A percentile compares a stretch with the other conserved stretches of the same genome.
phyloP scores from a whole-genome alignment of 2,888 invertebrate genomes.

The Belgica antarctica region DNA sequence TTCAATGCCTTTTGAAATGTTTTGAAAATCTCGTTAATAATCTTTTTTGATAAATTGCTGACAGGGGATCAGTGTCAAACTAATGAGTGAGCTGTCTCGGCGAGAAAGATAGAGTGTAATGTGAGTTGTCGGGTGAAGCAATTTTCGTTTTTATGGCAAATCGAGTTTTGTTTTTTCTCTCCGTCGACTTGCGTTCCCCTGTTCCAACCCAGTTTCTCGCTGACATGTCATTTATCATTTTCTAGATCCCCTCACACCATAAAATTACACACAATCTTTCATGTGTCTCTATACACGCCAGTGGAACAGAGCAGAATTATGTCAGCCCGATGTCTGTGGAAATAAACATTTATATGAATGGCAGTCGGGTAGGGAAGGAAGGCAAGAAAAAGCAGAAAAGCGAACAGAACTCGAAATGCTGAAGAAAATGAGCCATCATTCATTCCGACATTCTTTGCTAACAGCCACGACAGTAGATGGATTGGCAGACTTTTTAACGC shows the following conservation, averaged over 20 bases:
- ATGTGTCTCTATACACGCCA: conserved; percentile 25
- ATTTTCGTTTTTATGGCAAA: conserved; percentile 29
- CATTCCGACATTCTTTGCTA: conserved; percentile 30
- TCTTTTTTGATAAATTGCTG: conserved; percentile 43
- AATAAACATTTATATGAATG: conserved; percentile 32
- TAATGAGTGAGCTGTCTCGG: conserved; percentile 41
- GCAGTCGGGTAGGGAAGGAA: conserved; percentile 10
- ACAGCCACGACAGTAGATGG: conserved; percentile 36
- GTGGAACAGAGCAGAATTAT: conserved; percentile 25
- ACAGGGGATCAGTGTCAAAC: conserved; percentile 44
- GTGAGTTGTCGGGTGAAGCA: not conserved
- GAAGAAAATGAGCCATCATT: conserved; percentile 40
- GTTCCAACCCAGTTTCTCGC: conserved; percentile 33
- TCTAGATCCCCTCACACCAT: conserved; percentile 31
- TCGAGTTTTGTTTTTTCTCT: not conserved
- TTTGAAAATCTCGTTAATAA: conserved; percentile 41
- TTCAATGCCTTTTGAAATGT: conserved; percentile 34
- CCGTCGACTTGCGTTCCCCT: conserved; percentile 1
- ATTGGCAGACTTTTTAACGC: conserved; percentile 31
- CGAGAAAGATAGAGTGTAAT: conserved; percentile 14
- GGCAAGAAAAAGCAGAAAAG: not conserved
- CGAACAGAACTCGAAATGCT: not conserved
- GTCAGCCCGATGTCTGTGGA: conserved; percentile 30
- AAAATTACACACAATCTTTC: conserved; percentile 31
- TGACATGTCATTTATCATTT: conserved; percentile 43